phyloP scores from a whole-genome alignment of 1,140 invertebrate species.

The Caenorhabditis inopinata region DNA sequence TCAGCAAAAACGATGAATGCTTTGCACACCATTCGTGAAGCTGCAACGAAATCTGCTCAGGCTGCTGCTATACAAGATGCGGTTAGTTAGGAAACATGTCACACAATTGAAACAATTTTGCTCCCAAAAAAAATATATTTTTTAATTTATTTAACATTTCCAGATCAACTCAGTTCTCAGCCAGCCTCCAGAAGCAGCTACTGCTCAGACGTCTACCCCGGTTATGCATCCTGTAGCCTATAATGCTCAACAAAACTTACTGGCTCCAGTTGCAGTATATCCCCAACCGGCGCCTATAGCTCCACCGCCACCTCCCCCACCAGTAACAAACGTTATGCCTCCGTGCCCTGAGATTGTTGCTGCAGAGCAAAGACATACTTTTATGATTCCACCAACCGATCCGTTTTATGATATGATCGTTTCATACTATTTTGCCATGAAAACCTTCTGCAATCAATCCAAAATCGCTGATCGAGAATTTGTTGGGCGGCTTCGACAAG shows the following conservation, averaged over 20 bases:
- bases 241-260: neutral
- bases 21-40: neutral
- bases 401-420: neutral
- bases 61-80: neutral
- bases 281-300: neutral
- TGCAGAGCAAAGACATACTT: neutral
- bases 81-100: no score
- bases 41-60: neutral
- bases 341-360: neutral
- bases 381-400: slow-evolving; percentile 7
- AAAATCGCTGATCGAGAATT: neutral
- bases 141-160: no score
- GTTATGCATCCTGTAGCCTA: neutral
- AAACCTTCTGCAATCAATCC: neutral
- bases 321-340: neutral
- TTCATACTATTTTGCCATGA: neutral
- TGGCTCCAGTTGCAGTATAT: neutral
- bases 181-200: neutral
- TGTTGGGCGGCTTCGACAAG: neutral
- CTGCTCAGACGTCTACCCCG: neutral
- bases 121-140: no score
- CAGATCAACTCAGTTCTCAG: neutral
- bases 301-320: neutral
- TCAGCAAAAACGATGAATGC: neutral
- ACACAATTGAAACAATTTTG: no score